Conservation (phyloP, 2,113 vertebrate genomes). For the Mus pahari region DNA sequence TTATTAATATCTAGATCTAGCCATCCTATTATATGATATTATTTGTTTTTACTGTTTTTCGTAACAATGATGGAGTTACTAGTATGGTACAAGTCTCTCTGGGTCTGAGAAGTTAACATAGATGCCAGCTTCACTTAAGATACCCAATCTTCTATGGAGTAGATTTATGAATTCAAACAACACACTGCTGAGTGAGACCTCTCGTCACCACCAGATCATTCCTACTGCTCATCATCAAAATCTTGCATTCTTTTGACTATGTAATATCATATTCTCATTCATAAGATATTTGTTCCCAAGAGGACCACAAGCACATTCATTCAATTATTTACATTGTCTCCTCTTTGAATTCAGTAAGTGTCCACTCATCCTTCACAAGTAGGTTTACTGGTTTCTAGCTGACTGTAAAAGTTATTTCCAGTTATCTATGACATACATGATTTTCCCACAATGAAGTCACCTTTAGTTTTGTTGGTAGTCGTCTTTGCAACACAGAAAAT, state of each 20-base stretch:
- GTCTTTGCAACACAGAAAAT: neutral
- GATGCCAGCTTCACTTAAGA: neutral
- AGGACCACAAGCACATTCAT: neutral
- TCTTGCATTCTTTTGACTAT: neutral
- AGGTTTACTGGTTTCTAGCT: neutral
- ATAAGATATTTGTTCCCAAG: neutral
- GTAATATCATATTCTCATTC: neutral
- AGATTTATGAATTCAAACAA: neutral
- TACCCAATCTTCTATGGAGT: neutral
- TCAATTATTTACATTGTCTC: neutral
- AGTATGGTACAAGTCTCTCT: neutral
- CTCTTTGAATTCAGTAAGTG: constrained; percentile 1
- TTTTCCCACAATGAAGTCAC: neutral
- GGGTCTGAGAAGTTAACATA: neutral
- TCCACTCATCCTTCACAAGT: neutral
- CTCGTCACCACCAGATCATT: neutral
- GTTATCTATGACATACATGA: neutral
- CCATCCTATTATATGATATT: neutral
- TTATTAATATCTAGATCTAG: constrained; percentile 23
- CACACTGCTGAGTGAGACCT: neutral
- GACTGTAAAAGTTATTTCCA: neutral
- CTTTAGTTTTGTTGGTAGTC: neutral
- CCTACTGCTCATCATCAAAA: neutral
- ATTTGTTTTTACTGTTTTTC: constrained; percentile 25
- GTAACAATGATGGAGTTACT: neutral